phyloP scores from a whole-genome alignment of 2,797 vertebrate species.

The Gobio occitaniae region DNA sequence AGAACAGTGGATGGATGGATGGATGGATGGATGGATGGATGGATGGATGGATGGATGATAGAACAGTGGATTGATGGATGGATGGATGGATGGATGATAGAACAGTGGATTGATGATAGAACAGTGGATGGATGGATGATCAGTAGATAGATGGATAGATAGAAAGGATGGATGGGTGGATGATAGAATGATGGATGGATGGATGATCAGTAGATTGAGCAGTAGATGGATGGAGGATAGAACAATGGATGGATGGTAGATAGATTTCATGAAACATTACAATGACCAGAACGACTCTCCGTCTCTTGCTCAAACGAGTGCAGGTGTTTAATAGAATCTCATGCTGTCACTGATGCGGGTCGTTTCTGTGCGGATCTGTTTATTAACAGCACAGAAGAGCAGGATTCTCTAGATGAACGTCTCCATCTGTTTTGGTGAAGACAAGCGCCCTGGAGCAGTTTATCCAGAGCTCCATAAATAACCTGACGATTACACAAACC shows the following conservation, averaged over 20 bases:
- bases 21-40: too few species aligned
- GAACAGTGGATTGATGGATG: not conserved
- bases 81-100: too few species aligned
- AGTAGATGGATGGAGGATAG: too few species aligned
- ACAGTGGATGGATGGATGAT: too few species aligned
- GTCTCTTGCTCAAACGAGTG: not conserved
- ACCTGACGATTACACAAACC: slow-evolving; percentile 17
- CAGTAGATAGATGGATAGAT: too few species aligned
- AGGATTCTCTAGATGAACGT: not conserved
- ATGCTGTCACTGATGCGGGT: not conserved
- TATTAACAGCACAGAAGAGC: slow-evolving; percentile 7
- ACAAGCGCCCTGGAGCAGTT: not conserved
- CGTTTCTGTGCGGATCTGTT: not conserved
- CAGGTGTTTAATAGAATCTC: not conserved
- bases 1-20: too few species aligned
- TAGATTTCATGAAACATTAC: not conserved
- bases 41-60: too few species aligned
- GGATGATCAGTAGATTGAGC: too few species aligned
- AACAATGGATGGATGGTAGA: too few species aligned
- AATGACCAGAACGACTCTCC: not conserved
- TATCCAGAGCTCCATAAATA: slow-evolving; percentile 28
- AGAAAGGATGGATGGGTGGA: too few species aligned
- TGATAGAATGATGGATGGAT: too few species aligned
- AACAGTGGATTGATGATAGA: not conserved
- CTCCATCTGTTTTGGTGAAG: not conserved